These are phyloP conservation scores for Pararge aegeria DNA, from an alignment of 1,140 invertebrate genomes.

Conservation along the genomic window DNA sequence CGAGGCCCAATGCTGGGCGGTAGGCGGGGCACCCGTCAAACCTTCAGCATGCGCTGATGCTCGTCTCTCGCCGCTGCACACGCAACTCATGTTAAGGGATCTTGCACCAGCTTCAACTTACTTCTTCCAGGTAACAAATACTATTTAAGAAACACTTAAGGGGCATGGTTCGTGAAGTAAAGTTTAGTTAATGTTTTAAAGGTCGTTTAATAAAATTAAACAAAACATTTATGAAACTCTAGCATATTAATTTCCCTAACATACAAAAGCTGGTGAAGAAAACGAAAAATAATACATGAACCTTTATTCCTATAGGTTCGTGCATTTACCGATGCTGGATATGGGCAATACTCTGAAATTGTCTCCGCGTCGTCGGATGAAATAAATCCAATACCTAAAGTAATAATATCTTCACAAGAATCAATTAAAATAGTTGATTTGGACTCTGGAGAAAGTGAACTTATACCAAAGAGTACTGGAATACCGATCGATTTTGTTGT, in stretches of 20 bases:
- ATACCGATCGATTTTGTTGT: slow-evolving; percentile 83
- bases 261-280: no score
- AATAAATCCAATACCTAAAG: slow-evolving; percentile 87
- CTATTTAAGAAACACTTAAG: neutral
- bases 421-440: slow-evolving; percentile 87
- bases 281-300: no score
- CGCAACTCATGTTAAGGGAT: slow-evolving; percentile 81
- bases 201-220: no score
- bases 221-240: no score
- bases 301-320: slow-evolving; percentile 81
- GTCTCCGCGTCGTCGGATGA: slow-evolving; percentile 83
- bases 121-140: slow-evolving; percentile 83
- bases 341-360: slow-evolving; percentile 83
- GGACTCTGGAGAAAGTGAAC: slow-evolving; percentile 82
- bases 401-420: slow-evolving; percentile 87
- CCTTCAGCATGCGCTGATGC: slow-evolving; percentile 58
- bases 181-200: no score
- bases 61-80: slow-evolving; percentile 54
- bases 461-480: slow-evolving; percentile 81
- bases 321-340: slow-evolving; percentile 88
- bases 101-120: slow-evolving; percentile 84
- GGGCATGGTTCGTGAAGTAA: no score
- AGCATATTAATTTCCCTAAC: no score
- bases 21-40: slow-evolving; percentile 56
- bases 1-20: slow-evolving; percentile 85